Conservation (phyloP, 2,888 invertebrate genomes). For the Melitaea athalia region DNA sequence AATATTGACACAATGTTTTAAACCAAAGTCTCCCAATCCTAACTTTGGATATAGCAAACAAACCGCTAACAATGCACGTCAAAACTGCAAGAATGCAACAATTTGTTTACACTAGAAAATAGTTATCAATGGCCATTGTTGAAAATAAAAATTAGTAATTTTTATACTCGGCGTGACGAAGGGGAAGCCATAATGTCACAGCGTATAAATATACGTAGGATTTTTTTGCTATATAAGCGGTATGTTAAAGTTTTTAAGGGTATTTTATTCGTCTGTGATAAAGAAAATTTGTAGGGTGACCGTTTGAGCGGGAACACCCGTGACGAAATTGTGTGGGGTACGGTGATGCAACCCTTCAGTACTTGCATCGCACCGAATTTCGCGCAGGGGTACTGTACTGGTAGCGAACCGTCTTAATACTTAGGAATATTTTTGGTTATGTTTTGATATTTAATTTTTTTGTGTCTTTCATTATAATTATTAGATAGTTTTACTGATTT, state of each 20-base stretch:
- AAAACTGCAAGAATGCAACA: constrained; percentile 57
- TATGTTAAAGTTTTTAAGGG: constrained; percentile 15
- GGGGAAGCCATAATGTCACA: constrained; percentile 48
- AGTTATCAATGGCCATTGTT: constrained; percentile 72
- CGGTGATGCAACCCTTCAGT: constrained; percentile 76
- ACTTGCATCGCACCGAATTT: constrained; percentile 46
- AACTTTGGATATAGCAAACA: constrained; percentile 1
- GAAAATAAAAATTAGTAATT: constrained; percentile 66
- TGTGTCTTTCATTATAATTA: background rate
- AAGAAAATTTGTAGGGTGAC: constrained; percentile 17
- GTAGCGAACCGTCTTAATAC: constrained; percentile 24
- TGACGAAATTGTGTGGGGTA: constrained; percentile 66
- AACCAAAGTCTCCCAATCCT: constrained; percentile 6
- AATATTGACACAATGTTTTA: constrained; percentile 9
- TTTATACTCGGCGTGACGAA: constrained; percentile 58
- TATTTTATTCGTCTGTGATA: constrained; percentile 41
- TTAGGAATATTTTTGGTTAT: constrained; percentile 5
- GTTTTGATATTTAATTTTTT: background rate
- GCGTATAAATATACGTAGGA: constrained; percentile 37
- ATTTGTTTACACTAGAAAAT: constrained; percentile 78
- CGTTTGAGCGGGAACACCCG: constrained; percentile 60
- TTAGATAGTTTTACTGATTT: no score
- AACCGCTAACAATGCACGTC: constrained; percentile 21
- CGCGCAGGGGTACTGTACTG: constrained; percentile 29
- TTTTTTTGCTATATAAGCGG: constrained; percentile 26